Evolutionary conservation across 2,797 vertebrate species (phyloP).

Genomic region (Atherinosoma microstoma): DNA sequence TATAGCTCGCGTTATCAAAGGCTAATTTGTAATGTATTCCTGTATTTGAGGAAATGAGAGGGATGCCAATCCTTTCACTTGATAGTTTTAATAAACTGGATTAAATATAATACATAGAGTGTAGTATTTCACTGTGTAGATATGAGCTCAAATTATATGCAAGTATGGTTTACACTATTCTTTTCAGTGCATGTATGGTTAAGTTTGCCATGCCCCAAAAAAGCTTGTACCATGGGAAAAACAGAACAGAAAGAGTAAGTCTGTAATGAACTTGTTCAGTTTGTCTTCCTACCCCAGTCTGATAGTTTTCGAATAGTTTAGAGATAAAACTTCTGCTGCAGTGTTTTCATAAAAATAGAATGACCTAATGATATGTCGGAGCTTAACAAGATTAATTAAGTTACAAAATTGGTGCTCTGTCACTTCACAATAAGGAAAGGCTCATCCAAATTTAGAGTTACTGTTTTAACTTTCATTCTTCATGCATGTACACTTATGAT

Average conservation of each 20-base stretch:
- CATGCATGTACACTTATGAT: conserved; percentile 6
- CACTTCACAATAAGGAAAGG: conserved; percentile 34
- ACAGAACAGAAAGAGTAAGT: background rate
- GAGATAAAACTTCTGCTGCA: background rate
- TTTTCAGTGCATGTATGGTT: no score
- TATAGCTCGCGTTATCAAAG: no score
- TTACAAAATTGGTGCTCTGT: conserved; percentile 39
- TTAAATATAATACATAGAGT: no score
- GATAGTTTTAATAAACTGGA: background rate
- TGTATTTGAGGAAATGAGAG: background rate
- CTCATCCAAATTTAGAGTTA: conserved; percentile 20
- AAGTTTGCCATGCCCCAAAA: no score
- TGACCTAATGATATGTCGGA: conserved; percentile 44
- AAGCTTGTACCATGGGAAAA: background rate
- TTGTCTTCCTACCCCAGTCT: conserved; percentile 11
- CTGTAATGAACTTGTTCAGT: conserved; percentile 15
- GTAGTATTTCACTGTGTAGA: no score
- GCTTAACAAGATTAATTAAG: conserved; percentile 54
- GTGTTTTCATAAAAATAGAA: conserved; percentile 53
- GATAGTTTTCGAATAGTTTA: background rate
- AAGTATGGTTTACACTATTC: no score
- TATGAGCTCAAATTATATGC: no score
- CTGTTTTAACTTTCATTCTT: background rate
- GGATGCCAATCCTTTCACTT: conserved; percentile 3
- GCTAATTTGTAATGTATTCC: background rate